phyloP scores from a whole-genome alignment of 2,888 invertebrate genomes.

The Pachliopta kotzebuea region DNA sequence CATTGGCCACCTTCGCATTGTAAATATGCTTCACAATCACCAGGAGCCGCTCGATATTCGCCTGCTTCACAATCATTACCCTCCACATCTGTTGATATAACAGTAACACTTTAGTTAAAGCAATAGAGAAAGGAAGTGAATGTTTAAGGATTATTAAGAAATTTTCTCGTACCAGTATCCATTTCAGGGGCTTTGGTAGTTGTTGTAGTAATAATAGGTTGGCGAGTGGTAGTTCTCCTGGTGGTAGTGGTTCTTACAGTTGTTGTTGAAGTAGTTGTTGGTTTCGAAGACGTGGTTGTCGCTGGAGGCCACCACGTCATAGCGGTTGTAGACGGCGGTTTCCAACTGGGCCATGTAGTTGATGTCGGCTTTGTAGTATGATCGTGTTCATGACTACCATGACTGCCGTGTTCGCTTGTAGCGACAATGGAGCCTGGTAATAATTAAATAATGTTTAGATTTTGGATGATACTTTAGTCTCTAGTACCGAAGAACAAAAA shows the following conservation, averaged over 20 bases:
- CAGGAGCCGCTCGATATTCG: constrained; percentile 81
- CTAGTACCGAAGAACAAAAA: too few species aligned
- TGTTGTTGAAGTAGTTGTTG: constrained; percentile 42
- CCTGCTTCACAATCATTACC: constrained; percentile 66
- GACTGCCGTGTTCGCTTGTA: constrained; percentile 48
- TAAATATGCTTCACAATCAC: constrained; percentile 87
- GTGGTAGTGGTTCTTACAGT: constrained; percentile 42
- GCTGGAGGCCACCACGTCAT: constrained; percentile 62
- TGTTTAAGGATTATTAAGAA: constrained; percentile 11
- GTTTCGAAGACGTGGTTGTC: constrained; percentile 42
- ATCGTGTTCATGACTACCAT: constrained; percentile 46
- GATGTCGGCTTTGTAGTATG: constrained; percentile 54
- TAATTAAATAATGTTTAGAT: background rate
- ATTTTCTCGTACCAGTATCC: constrained; percentile 37
- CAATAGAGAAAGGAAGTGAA: too few species aligned
- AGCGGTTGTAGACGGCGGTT: constrained; percentile 55
- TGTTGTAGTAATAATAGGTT: constrained; percentile 40
- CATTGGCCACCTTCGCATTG: constrained; percentile 88
- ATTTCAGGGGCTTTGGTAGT: constrained; percentile 36
- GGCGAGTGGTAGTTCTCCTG: constrained; percentile 43
- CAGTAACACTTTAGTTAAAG: constrained; percentile 46
- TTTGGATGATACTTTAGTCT: too few species aligned
- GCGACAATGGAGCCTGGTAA: constrained; percentile 45
- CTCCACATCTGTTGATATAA: constrained; percentile 61
- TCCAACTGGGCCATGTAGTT: constrained; percentile 73